Percentiles rank a stretch among this genome's conserved stretches.
Conservation (phyloP, 1,140 invertebrate genomes). For the Sitophilus oryzae region DNA sequence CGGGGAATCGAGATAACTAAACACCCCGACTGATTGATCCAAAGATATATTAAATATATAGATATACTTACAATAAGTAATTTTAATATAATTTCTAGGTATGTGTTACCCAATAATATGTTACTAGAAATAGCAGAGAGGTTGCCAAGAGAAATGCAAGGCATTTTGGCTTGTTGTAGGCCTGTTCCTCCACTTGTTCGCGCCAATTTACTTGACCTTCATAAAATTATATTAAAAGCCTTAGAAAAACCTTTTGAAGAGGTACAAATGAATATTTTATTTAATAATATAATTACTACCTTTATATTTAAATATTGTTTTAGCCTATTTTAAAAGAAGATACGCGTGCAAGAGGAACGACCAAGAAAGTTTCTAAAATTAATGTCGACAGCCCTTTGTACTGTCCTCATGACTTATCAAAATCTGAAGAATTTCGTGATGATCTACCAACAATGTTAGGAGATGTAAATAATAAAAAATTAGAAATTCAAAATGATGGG, state of each 20-base stretch:
- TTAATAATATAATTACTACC: constrained; percentile 11
- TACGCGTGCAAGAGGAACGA: constrained; percentile 44
- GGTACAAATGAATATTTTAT: too few species aligned
- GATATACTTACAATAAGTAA: neutral
- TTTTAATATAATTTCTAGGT: constrained; percentile 54
- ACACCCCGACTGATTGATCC: too few species aligned
- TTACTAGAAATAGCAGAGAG: constrained; percentile 82
- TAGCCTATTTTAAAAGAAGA: constrained; percentile 50
- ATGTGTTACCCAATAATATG: constrained; percentile 95
- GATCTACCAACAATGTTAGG: constrained; percentile 57
- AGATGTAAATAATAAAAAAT: constrained; percentile 1
- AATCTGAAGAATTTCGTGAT: constrained; percentile 52
- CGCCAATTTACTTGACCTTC: constrained; percentile 68
- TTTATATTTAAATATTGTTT: constrained; percentile 20
- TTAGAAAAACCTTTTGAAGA: constrained; percentile 66
- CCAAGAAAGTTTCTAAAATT: constrained; percentile 45
- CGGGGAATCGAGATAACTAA: too few species aligned
- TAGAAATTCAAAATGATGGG: neutral
- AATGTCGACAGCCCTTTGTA: constrained; percentile 54
- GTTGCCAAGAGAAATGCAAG: constrained; percentile 90
- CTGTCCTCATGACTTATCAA: constrained; percentile 64
- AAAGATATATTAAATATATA: too few species aligned
- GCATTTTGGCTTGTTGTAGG: constrained; percentile 88
- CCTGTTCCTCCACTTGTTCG: constrained; percentile 84
- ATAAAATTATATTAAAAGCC: constrained; percentile 70